Evolutionary conservation across 2,797 vertebrate genomes (phyloP).

Genomic region (Myotis vivesi): DNA sequence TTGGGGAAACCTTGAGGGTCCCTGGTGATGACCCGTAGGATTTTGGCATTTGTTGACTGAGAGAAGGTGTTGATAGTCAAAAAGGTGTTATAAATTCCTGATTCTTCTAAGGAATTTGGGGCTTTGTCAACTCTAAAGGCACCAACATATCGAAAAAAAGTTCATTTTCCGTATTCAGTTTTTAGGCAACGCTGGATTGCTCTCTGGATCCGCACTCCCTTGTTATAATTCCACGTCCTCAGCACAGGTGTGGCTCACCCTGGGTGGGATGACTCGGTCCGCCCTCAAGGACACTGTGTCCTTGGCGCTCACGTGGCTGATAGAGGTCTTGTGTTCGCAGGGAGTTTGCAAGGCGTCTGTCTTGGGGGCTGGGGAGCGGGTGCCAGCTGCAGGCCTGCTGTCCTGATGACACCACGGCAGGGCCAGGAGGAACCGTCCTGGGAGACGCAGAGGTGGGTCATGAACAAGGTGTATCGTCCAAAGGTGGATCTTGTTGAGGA

Average conservation of each 20-base stretch:
- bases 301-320: neutral
- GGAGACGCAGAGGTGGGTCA: neutral
- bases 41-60: neutral
- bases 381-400: rapidly evolving
- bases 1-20: neutral
- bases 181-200: neutral
- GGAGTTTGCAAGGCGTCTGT: neutral
- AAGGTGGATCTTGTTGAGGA: neutral
- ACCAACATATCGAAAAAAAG: neutral
- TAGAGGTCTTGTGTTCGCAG: neutral
- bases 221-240: neutral
- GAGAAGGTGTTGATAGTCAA: neutral
- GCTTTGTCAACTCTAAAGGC: neutral
- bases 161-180: rapidly evolving
- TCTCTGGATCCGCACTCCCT: rapidly evolving
- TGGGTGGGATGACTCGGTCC: rapidly evolving
- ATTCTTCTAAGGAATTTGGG: neutral
- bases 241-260: rapidly evolving
- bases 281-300: neutral
- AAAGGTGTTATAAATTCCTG: neutral
- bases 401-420: neutral
- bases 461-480: too few species aligned
- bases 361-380: rapidly evolving
- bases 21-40: neutral
- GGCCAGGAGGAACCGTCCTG: neutral